Evolutionary conservation across 2,113 vertebrate genomes (phyloP), one percentile per base, ranked within the genome.

Genomic region (Dromiciops gliroides): DNA sequence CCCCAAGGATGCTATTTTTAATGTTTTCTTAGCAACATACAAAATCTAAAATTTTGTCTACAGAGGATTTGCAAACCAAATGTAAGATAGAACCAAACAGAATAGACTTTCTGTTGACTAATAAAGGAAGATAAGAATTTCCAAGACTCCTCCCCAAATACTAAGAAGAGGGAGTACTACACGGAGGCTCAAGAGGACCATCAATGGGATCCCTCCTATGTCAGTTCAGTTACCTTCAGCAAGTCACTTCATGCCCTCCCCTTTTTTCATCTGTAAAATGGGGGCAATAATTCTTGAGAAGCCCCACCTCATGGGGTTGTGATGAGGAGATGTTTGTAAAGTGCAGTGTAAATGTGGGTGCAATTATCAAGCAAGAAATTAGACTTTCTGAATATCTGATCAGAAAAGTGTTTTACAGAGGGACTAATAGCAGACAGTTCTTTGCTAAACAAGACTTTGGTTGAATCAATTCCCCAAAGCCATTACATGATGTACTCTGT

Each of bases 1-100:
- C n/a, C n/a, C n/a, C n/a, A 2, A 56, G 92, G 51, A 90, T 93
- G 26, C 4, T 16, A 47, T 48, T 51, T 89, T 91, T 92, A 49
- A 90, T 47, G 28, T 94, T 89, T 95, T 23, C 48, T 53, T 89
- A 92, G 44, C 51, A 91, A 93, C 48, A 52, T 94, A 51, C 88
- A 90, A 60, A 50, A 53, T 95, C 94, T 93, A 89, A 56, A 94
- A 94, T 93, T 49, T n/a, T 83, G 89, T 5, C 0, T 83, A 28
- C 25, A 23, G 92, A 88, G 93, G 48, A 95, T 31, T 89, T 31
- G 83, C 89, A 92, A 89, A 52, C 31, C 60, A 67, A 47, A 25
- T 93, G 67, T 37, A 14, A 91, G 48, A 28, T 23, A n/a, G 8
- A 52, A 51, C 47, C 1, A 19, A 92, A 24, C 24, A 95, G 26